These are phyloP conservation scores for Macropodus opercularis DNA, from an alignment of 2,797 vertebrate species.

Conservation along the genomic window DNA sequence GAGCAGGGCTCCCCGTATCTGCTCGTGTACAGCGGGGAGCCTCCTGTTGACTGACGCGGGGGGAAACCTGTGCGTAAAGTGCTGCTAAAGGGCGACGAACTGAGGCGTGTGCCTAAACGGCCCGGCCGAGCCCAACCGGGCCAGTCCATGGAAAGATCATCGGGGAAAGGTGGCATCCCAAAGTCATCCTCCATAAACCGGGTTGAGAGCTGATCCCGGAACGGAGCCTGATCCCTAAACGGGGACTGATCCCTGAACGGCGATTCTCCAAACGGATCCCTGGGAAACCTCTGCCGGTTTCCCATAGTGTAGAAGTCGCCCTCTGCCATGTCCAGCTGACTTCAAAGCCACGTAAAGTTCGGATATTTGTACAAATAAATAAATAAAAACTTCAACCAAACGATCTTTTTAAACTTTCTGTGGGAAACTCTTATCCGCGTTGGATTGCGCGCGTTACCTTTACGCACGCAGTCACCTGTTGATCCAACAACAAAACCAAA, in stretches of 20 bases:
- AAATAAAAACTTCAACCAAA: neutral
- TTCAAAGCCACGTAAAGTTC: constrained; percentile 16
- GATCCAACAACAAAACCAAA: constrained; percentile 1
- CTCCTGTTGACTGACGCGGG: constrained; percentile 71
- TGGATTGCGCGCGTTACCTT: constrained; percentile 47
- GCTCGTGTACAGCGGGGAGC: constrained; percentile 79
- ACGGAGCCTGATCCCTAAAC: constrained; percentile 85
- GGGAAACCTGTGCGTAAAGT: constrained; percentile 84
- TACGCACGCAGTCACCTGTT: constrained; percentile 26
- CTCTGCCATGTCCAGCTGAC: constrained; percentile 77
- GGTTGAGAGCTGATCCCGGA: constrained; percentile 88
- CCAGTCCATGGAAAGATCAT: constrained; percentile 93
- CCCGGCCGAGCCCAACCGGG: constrained; percentile 92
- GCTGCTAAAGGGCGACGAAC: constrained; percentile 84
- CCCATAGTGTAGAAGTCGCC: constrained; percentile 84
- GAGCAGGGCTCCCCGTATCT: constrained; percentile 84
- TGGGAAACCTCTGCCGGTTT: constrained; percentile 84
- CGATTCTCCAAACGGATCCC: constrained; percentile 86
- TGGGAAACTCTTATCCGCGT: constrained; percentile 16
- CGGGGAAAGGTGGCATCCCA: constrained; percentile 89
- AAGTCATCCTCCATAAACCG: constrained; percentile 96
- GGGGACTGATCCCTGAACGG: constrained; percentile 73
- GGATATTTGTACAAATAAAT: neutral
- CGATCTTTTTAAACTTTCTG: neutral
- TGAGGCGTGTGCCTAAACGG: constrained; percentile 80